phyloP scores from a whole-genome alignment of 2,797 vertebrate species.

The Carcharodon carcharias region DNA sequence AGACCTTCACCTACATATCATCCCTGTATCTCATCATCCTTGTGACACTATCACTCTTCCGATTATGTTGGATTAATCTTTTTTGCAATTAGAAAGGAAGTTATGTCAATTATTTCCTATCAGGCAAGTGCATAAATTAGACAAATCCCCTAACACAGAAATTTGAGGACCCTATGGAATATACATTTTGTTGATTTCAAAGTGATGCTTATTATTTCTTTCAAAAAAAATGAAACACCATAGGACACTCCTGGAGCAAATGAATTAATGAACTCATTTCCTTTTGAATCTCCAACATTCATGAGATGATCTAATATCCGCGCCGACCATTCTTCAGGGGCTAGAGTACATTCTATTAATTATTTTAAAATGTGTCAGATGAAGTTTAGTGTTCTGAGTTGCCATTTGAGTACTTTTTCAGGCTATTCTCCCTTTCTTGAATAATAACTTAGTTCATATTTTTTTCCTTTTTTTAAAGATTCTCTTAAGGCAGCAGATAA shows the following conservation, averaged over 20 bases:
- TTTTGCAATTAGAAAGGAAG: conserved; percentile 25
- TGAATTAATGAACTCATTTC: conserved; percentile 30
- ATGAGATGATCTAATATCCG: conserved; percentile 21
- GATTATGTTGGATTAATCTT: neutral
- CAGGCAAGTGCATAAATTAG: conserved; percentile 7
- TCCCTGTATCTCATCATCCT: neutral
- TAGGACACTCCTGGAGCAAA: conserved; percentile 18
- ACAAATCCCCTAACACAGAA: conserved; percentile 23
- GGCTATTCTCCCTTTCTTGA: neutral
- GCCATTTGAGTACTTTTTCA: neutral
- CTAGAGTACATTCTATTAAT: conserved; percentile 10
- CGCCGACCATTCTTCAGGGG: neutral
- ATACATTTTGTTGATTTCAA: conserved; percentile 32
- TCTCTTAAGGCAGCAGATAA: neutral
- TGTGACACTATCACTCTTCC: neutral
- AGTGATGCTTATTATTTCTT: conserved; percentile 32
- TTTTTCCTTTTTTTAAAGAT: neutral
- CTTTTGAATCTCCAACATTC: conserved; percentile 26
- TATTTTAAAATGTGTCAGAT: conserved; percentile 17
- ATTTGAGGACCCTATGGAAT: neutral
- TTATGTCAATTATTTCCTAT: conserved; percentile 27
- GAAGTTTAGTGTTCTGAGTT: neutral
- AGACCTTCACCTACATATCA: neutral
- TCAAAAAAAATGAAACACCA: conserved; percentile 23
- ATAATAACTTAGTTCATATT: neutral